A percentile compares a stretch with the other conserved stretches of the same genome.
Evolutionary conservation across 2,113 vertebrate genomes (phyloP).

Genomic region (Chauna torquata): DNA sequence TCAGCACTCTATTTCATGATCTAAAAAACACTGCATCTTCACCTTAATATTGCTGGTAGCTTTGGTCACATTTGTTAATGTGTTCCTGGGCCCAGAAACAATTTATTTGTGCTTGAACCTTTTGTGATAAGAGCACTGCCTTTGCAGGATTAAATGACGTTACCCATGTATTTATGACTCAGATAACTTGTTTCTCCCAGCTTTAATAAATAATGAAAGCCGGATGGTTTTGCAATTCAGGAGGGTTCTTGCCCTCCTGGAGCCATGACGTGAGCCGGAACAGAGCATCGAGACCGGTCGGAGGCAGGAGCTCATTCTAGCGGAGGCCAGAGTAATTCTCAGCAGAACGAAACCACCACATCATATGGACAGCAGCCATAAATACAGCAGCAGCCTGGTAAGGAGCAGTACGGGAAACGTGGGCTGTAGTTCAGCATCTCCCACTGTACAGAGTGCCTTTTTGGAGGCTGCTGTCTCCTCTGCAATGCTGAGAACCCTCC

Average conservation of each 20-base stretch:
- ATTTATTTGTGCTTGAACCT: conserved; percentile 38
- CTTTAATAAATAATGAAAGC: conserved; percentile 58
- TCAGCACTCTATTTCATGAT: neutral
- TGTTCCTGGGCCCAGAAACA: conserved; percentile 30
- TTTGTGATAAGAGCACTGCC: conserved; percentile 3
- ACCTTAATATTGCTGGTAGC: neutral
- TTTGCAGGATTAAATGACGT: neutral
- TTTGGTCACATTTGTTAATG: conserved; percentile 54
- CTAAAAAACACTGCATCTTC: conserved; percentile 1
- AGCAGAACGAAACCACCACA: neutral
- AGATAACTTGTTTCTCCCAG: conserved; percentile 10
- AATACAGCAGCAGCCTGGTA: neutral
- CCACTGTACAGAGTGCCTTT: rapidly evolving
- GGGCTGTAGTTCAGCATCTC: neutral
- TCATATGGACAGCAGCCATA: neutral
- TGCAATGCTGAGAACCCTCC: neutral
- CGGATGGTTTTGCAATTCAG: neutral
- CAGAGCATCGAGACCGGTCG: neutral
- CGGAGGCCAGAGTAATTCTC: neutral
- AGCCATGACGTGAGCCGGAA: neutral
- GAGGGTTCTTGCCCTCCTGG: neutral
- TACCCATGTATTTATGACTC: conserved; percentile 20
- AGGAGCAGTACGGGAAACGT: neutral
- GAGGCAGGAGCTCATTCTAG: neutral
- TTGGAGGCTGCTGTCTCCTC: neutral